phyloP scores from a whole-genome alignment of 2,797 vertebrate genomes.

The Thunnus albacares region DNA sequence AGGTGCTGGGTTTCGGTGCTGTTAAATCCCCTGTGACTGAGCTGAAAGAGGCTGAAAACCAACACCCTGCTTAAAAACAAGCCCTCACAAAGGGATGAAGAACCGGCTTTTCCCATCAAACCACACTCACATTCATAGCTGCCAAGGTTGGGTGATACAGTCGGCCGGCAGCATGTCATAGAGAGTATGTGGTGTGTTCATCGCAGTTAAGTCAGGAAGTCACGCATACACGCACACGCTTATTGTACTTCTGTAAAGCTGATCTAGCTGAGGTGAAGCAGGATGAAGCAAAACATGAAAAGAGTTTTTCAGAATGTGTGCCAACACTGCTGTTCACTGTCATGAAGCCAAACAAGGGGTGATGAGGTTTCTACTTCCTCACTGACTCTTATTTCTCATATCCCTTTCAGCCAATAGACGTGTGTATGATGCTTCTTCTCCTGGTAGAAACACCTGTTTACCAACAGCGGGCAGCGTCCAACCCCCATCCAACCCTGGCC shows the following conservation, averaged over 20 bases:
- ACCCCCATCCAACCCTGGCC: too few species aligned
- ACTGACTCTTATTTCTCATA: background rate
- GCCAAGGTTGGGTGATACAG: constrained; percentile 5
- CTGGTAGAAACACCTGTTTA: too few species aligned
- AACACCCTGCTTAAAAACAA: constrained; percentile 61
- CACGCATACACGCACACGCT: background rate
- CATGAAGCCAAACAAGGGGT: background rate
- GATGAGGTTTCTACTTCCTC: background rate
- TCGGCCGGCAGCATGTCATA: constrained; percentile 9
- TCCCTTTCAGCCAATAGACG: too few species aligned
- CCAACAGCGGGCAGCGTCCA: too few species aligned
- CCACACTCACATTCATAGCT: background rate
- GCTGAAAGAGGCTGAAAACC: constrained; percentile 69
- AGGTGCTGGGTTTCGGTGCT: constrained; percentile 63
- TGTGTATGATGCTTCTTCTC: too few species aligned
- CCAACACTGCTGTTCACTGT: background rate
- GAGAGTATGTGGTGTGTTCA: constrained; percentile 2
- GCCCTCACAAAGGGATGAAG: constrained; percentile 48
- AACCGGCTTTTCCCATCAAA: constrained; percentile 59
- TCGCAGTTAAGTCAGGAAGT: background rate
- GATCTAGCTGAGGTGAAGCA: background rate
- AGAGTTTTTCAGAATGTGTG: background rate
- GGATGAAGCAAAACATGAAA: constrained; percentile 1
- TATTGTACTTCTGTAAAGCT: background rate
- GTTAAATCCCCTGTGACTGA: constrained; percentile 51